phyloP scores from a whole-genome alignment of 2,113 vertebrate genomes.

The Hydropotes inermis region DNA sequence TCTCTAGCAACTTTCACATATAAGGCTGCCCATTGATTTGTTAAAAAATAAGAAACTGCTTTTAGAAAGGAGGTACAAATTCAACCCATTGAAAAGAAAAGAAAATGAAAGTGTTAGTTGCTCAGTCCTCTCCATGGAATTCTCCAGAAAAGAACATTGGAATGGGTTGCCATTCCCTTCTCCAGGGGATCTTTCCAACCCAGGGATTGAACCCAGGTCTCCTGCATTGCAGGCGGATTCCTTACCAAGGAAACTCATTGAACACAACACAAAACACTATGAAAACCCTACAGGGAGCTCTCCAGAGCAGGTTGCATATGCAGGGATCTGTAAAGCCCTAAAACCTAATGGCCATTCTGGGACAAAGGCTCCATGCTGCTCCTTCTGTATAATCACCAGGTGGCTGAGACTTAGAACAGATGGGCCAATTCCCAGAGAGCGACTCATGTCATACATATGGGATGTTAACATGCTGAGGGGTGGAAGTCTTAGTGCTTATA shows the following conservation, averaged over 20 bases:
- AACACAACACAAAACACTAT: neutral
- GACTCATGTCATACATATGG: constrained; percentile 34
- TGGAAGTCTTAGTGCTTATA: neutral
- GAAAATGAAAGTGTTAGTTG: neutral
- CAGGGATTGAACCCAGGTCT: neutral
- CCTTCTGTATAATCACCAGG: neutral
- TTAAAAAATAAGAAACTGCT: neutral
- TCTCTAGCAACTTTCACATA: neutral
- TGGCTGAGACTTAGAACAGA: neutral
- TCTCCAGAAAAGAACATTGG: neutral
- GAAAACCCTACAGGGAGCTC: neutral
- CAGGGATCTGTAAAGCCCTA: neutral
- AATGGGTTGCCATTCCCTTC: neutral
- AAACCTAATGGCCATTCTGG: neutral
- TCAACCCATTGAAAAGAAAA: neutral
- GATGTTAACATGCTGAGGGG: constrained; percentile 56
- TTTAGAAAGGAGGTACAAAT: neutral
- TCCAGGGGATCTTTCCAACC: neutral
- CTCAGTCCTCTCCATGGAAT: neutral
- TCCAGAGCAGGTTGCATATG: neutral
- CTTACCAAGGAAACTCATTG: neutral
- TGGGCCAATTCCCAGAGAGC: neutral
- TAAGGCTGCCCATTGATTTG: neutral
- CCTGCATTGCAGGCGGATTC: neutral
- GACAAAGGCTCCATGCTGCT: neutral